Evolutionary conservation across 2,888 invertebrate genomes (phyloP).

Genomic region (Nephrotoma flavescens): DNA sequence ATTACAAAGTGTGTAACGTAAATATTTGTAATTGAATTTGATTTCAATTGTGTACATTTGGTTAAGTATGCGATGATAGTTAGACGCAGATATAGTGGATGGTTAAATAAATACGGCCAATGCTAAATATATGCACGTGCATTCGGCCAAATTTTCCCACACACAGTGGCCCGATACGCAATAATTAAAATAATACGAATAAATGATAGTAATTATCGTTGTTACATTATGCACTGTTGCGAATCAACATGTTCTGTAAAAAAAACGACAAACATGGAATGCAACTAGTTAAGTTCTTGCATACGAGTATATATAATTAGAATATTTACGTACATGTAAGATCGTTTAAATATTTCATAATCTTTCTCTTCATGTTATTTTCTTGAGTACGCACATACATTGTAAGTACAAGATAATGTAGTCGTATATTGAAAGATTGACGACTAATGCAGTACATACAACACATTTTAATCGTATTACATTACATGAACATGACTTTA

Average conservation of each 20-base stretch:
- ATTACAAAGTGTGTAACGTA: background rate
- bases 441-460: background rate
- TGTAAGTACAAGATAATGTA: background rate
- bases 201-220: background rate
- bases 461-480: background rate
- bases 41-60: background rate
- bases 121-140: background rate
- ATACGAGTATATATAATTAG: background rate
- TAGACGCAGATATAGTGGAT: background rate
- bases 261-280: background rate
- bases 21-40: background rate
- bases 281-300: background rate
- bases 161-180: background rate
- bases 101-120: background rate
- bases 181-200: background rate
- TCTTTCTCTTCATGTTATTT: background rate
- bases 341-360: background rate
- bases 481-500: background rate
- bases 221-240: too few species aligned
- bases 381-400: background rate
- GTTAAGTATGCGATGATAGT: background rate
- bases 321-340: background rate
- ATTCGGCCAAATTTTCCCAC: background rate
- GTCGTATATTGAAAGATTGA: background rate
- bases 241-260: background rate